phyloP scores from a whole-genome alignment of 2,113 vertebrate genomes.

The Scomber japonicus region DNA sequence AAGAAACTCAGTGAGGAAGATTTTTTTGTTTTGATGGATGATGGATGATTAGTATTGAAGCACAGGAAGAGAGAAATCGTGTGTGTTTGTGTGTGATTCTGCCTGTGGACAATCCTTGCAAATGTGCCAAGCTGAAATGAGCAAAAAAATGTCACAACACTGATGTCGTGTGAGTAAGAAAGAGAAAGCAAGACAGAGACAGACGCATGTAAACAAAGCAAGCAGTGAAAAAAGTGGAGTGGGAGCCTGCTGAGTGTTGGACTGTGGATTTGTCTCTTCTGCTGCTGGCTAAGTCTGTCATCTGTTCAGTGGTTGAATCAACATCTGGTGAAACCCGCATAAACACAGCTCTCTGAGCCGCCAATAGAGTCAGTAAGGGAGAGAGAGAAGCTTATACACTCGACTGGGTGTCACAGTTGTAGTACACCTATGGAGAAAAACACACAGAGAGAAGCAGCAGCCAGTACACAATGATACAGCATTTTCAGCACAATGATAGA shows the following conservation, averaged over 20 bases:
- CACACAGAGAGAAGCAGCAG: not conserved
- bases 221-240: not conserved
- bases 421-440: slow-evolving; percentile 17
- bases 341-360: slow-evolving; percentile 50
- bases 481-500: slow-evolving; percentile 9
- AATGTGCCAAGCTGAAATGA: slow-evolving; percentile 4
- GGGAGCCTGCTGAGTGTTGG: slow-evolving; percentile 61
- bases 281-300: slow-evolving; percentile 68
- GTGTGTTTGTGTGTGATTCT: not conserved
- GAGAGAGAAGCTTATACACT: slow-evolving; percentile 44
- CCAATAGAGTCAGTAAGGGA: slow-evolving; percentile 24
- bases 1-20: not conserved
- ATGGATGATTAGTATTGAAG: slow-evolving; percentile 13
- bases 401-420: not conserved
- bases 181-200: slow-evolving; percentile 19
- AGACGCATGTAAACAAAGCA: slow-evolving; percentile 58
- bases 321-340: slow-evolving; percentile 70
- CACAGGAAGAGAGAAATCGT: not conserved
- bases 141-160: not conserved
- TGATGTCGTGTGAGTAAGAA: slow-evolving; percentile 16
- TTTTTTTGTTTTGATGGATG: not conserved
- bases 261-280: slow-evolving; percentile 65
- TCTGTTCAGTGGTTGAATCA: slow-evolving; percentile 67
- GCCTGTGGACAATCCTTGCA: not conserved
- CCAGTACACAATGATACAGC: not conserved